A percentile compares a stretch with the other conserved stretches of the same genome.
phyloP scores from a whole-genome alignment of 2,888 invertebrate species.

The Catonia carolina region DNA sequence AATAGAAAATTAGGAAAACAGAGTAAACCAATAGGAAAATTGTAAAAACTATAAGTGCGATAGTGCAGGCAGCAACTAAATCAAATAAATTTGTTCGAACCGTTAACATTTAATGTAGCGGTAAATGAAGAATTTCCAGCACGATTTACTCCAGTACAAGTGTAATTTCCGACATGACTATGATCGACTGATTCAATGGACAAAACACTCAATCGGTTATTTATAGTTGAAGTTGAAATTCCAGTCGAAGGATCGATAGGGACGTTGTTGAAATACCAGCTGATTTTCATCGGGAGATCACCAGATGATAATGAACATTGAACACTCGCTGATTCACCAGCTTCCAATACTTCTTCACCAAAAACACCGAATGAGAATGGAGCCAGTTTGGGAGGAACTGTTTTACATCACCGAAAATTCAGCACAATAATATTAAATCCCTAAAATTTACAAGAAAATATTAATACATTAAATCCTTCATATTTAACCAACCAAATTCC shows the following conservation, averaged over 20 bases:
- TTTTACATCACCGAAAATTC: too few relatives aligned
- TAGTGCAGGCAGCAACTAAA: too few relatives aligned
- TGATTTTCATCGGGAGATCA: constrained; percentile 45
- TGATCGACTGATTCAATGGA: constrained; percentile 38
- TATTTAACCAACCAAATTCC: too few relatives aligned
- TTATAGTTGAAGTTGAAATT: constrained; percentile 33
- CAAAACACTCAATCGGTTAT: constrained; percentile 37
- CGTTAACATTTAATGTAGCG: constrained; percentile 38
- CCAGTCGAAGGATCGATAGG: constrained; percentile 12
- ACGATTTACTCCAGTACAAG: constrained; percentile 39
- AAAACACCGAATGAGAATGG: constrained; percentile 42
- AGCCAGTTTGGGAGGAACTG: constrained; percentile 41
- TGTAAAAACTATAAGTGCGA: too few relatives aligned
- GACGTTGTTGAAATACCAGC: constrained; percentile 47
- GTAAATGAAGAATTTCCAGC: constrained; percentile 39
- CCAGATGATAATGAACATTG: constrained; percentile 39
- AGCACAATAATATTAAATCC: too few relatives aligned
- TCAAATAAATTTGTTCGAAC: constrained; percentile 28
- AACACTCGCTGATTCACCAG: constrained; percentile 39
- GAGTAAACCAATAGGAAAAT: too few relatives aligned
- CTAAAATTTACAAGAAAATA: too few relatives aligned
- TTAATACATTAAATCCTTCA: too few relatives aligned
- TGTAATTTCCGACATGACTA: constrained; percentile 40
- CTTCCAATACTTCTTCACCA: constrained; percentile 39
- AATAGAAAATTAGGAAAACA: too few relatives aligned